Evolutionary conservation across 2,888 invertebrate genomes (phyloP), one percentile per base, ranked within the genome.

Genomic region (Caenorhabditis becei): DNA sequence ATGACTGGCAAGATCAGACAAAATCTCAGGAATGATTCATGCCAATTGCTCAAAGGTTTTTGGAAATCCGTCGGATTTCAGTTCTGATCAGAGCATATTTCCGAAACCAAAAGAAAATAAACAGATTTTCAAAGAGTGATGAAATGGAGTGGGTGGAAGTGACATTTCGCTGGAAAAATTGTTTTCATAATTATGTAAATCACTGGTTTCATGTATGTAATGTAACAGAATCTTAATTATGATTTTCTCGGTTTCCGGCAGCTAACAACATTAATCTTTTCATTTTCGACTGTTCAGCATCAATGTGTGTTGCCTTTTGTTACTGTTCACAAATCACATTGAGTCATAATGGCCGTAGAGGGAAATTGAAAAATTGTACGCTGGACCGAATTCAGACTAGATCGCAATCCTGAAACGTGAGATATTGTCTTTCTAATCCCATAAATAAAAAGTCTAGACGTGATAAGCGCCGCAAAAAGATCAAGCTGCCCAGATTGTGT

Each of bases 381-480:
- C n/a, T n/a, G n/a, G n/a, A n/a, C n/a, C n/a, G n/a, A n/a, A n/a
- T n/a, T n/a, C n/a, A n/a, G n/a, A n/a, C n/a, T n/a, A n/a, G n/a
- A n/a, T n/a, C n/a, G n/a, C n/a, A 18, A n/a, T 18, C 20, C 20
- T 47, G 47, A 47, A 47, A 67, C 67, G 23, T 28, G 67, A 58
- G 54, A 56, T 47, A 32, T 56, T 56, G 44, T 44, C 32, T 62
- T 14, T 47, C 8, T 11, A 2, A n/a, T 47, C 47, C 18, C n/a
- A 20, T 47, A 20, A 47, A 54, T 41, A 24, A 41, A n/a, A n/a
- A 47, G 67, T 67, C 67, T 70, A 70, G 71, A 71, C 71, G 37
- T 62, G 71, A 71, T 71, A 71, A 53, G 62, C 49, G 51, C 35
- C 47, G 37, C 37, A 37, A 28, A 69, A 58, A 62, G 62, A 54